A percentile compares a stretch with the other conserved stretches of the same genome.
These are phyloP conservation scores for Cydia splendana DNA, from an alignment of 1,140 invertebrate genomes.

Conservation along the genomic window DNA sequence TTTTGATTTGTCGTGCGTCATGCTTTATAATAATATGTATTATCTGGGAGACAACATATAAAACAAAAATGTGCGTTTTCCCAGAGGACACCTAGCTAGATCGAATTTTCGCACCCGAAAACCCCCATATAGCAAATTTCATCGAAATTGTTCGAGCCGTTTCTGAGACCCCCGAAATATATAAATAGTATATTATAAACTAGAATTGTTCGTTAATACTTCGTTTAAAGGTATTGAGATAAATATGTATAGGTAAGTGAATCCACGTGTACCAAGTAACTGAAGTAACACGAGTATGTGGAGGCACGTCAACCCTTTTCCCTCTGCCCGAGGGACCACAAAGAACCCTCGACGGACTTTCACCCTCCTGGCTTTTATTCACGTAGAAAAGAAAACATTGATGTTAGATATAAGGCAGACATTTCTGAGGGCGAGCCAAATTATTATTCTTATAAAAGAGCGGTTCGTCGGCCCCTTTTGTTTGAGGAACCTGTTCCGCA, in stretches of 20 bases:
- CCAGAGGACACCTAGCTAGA: too few species aligned
- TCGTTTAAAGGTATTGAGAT: background rate
- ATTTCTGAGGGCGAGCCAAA: slow-evolving; percentile 49
- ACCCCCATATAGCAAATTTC: too few species aligned
- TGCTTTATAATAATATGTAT: background rate
- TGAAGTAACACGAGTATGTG: slow-evolving; percentile 42
- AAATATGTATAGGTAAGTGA: slow-evolving; percentile 5
- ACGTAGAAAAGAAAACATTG: slow-evolving; percentile 64
- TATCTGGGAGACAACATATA: too few species aligned
- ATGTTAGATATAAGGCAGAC: slow-evolving; percentile 57
- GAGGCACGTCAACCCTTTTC: slow-evolving; percentile 61
- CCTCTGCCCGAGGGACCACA: slow-evolving; percentile 47
- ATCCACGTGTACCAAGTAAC: slow-evolving; percentile 48
- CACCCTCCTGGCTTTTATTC: slow-evolving; percentile 56
- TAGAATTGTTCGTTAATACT: too few species aligned
- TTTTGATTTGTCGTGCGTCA: background rate
- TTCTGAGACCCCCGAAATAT: too few species aligned
- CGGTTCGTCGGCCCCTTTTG: slow-evolving; percentile 44
- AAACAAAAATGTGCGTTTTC: too few species aligned
- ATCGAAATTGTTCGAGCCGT: too few species aligned
- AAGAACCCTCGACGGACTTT: slow-evolving; percentile 50
- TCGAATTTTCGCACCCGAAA: too few species aligned
- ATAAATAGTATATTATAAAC: too few species aligned
- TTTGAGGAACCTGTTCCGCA: slow-evolving; percentile 30
- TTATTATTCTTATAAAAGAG: slow-evolving; percentile 56